Base-by-base conservation (phyloP, 2,888 invertebrate genomes). In the Limenitis arthemis region DNA sequence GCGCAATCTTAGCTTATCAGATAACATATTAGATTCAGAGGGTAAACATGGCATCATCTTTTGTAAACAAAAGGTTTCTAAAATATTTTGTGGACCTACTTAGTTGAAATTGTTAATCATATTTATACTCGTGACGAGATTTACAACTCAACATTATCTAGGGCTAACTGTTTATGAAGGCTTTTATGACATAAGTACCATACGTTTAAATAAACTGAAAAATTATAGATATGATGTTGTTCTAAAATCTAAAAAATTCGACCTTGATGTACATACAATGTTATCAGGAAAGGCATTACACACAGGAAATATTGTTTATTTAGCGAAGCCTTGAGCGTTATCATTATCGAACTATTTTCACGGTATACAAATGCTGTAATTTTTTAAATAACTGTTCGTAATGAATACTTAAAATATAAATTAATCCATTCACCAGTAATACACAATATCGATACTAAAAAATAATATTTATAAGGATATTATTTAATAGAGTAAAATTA, bases 41-140 rank as follows among this genome's bases (percentile, higher is more conserved):
- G 11, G 44, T 40, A 53, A 53, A 44, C 48, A 53, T 34, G 34
- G 44, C 48, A 44, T 53, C 52, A 52, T 44, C 48, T 9, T 34
- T 9, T 8, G 37, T 34, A 53, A 53, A 53, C 52, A 53, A 39
- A 9, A 8, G 29, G 29, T 9, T 4, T 11, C 9, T 9, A 12
- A 9, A 34, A 29, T 38, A 34, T 37, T 30, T 34, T 42, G 30
- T 12, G 20, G 6, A 20, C 41, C 40, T n/a, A 33, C 32, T 38
- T 47, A 39, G 8, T 37, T 20, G 4, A 39, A 11, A 39, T 39
- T 39, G 6, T 6, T 12, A 20, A 20, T 20, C 20, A 20, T 20
- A 20, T 20, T 20, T 20, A 20, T 20, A 20, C 20, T 20, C 20
- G 20, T 20, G 20, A 20, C 20, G 20, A 20, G 20, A 20, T 20